Percentiles rank a stretch among this genome's conserved stretches.
These are phyloP conservation scores for Dioctria rufipes DNA, from an alignment of 2,888 invertebrate species.

Conservation along the genomic window DNA sequence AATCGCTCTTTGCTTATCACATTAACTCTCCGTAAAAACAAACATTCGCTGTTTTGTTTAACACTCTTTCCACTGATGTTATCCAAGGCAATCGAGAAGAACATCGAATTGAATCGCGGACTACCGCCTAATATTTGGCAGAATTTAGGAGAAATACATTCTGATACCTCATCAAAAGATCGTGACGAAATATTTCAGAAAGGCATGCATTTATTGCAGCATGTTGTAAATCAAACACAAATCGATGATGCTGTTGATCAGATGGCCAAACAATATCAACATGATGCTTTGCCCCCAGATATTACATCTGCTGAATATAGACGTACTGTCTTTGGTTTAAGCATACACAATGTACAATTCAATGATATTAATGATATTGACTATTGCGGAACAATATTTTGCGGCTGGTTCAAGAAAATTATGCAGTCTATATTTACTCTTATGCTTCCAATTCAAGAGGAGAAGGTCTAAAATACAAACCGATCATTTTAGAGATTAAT, in stretches of 20 bases:
- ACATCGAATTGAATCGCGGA: conserved; percentile 82
- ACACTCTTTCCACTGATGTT: conserved; percentile 84
- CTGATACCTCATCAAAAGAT: conserved; percentile 71
- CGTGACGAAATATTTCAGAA: conserved; percentile 73
- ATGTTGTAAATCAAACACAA: conserved; percentile 76
- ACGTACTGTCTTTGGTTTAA: conserved; percentile 82
- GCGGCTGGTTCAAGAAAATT: conserved; percentile 78
- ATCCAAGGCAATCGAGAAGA: conserved; percentile 79
- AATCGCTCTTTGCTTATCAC: conserved; percentile 95
- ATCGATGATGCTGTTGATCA: conserved; percentile 89
- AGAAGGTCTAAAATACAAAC: conserved; percentile 84
- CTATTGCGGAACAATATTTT: conserved; percentile 74
- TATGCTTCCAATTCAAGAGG: conserved; percentile 87
- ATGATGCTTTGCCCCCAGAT: conserved; percentile 90
- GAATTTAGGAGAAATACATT: conserved; percentile 81
- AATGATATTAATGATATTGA: conserved; percentile 74
- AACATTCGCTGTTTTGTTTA: conserved; percentile 90
- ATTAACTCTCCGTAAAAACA: conserved; percentile 91
- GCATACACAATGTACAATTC: conserved; percentile 72
- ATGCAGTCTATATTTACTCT: conserved; percentile 80
- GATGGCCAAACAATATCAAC: conserved; percentile 86
- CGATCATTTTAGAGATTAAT: conserved; percentile 83
- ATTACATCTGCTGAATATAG: conserved; percentile 78
- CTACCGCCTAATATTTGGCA: conserved; percentile 85
- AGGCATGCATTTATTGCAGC: conserved; percentile 74